Evolutionary conservation across 2,888 invertebrate genomes (phyloP).

Genomic region (Mesopsocus fuscifrons): DNA sequence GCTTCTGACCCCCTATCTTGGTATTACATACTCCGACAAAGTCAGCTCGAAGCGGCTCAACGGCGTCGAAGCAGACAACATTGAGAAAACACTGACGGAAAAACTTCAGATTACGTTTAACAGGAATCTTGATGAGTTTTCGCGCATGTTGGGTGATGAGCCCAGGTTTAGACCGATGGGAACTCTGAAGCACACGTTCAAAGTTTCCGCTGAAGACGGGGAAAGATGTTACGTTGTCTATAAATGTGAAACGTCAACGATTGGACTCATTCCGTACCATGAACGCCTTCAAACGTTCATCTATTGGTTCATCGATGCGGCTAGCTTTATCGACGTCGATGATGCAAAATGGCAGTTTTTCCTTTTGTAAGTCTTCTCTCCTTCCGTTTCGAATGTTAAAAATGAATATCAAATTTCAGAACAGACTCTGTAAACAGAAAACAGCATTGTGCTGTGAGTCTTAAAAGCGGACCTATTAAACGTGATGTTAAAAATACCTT

Average conservation of each 20-base stretch:
- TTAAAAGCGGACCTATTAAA: too few relatives aligned
- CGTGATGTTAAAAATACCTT: too few relatives aligned
- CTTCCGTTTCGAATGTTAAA: too few relatives aligned
- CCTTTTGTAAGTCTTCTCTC: slow-evolving; percentile 48
- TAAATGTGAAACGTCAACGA: slow-evolving; percentile 44
- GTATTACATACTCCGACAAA: slow-evolving; percentile 51
- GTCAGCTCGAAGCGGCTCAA: slow-evolving; percentile 28
- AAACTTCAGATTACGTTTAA: slow-evolving; percentile 50
- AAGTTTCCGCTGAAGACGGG: background rate
- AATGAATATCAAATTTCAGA: too few relatives aligned
- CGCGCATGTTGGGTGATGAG: slow-evolving; percentile 46
- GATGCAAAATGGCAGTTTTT: slow-evolving; percentile 86
- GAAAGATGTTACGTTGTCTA: slow-evolving; percentile 55
- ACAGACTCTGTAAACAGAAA: too few relatives aligned
- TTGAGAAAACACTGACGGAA: slow-evolving; percentile 44
- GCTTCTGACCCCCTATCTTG: slow-evolving; percentile 60
- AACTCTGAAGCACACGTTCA: slow-evolving; percentile 40
- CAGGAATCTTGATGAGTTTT: slow-evolving; percentile 53
- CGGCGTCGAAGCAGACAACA: slow-evolving; percentile 44
- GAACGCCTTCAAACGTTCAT: slow-evolving; percentile 75
- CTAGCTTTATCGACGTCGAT: slow-evolving; percentile 79
- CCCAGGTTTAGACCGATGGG: slow-evolving; percentile 60
- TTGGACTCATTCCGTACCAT: slow-evolving; percentile 62
- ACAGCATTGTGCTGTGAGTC: too few relatives aligned
- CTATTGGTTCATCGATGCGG: slow-evolving; percentile 92